phyloP scores from a whole-genome alignment of 2,113 vertebrate species.

The Scopus umbretta region DNA sequence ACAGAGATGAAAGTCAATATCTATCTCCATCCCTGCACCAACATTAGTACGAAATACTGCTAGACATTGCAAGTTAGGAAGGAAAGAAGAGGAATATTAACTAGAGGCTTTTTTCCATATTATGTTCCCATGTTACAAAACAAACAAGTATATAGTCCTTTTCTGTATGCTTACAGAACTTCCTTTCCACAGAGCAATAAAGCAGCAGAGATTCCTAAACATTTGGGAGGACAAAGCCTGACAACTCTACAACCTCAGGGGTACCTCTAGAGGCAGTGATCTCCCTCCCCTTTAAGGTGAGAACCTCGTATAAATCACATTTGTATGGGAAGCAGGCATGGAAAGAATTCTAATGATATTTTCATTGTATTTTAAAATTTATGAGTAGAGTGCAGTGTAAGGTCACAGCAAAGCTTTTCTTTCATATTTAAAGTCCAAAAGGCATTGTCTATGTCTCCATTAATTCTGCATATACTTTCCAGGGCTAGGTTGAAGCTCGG shows the following conservation, averaged over 20 bases:
- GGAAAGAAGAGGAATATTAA: slow-evolving; percentile 32
- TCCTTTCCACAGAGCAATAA: neutral
- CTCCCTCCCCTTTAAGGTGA: neutral
- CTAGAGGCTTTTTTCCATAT: neutral
- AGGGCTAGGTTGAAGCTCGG: neutral
- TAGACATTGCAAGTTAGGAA: slow-evolving; percentile 6
- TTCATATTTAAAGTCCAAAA: neutral
- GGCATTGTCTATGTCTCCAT: neutral
- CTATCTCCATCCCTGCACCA: neutral
- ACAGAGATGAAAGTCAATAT: slow-evolving; percentile 48
- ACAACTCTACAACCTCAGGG: neutral
- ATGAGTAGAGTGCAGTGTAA: neutral
- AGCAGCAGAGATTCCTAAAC: neutral
- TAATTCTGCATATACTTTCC: neutral
- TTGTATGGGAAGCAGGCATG: neutral
- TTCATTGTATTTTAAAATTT: neutral
- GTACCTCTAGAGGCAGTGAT: neutral
- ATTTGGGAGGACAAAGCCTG: neutral
- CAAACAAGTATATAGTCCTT: neutral
- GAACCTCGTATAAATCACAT: neutral
- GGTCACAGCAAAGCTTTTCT: neutral
- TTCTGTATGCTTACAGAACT: neutral
- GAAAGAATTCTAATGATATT: neutral
- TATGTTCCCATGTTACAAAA: neutral
- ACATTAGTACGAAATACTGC: slow-evolving; percentile 38